These are phyloP conservation scores for Trialeurodes vaporariorum DNA, from an alignment of 1,140 invertebrate genomes.

Conservation along the genomic window DNA sequence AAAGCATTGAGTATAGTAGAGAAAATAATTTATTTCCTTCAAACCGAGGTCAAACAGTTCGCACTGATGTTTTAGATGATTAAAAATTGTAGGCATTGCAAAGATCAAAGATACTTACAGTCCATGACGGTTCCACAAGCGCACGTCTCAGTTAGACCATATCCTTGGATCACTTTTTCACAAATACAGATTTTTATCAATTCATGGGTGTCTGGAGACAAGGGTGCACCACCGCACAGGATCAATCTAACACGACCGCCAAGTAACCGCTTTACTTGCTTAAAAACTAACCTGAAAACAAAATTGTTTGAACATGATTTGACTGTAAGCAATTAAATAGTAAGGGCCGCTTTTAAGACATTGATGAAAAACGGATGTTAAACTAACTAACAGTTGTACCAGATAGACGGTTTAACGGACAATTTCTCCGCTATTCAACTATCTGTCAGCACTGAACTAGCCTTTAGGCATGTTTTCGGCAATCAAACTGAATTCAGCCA, in stretches of 20 bases:
- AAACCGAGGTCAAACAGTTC: background rate
- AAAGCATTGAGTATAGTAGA: background rate
- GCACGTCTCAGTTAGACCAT: slow-evolving; percentile 94
- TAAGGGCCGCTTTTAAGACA: no score
- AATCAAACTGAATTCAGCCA: no score
- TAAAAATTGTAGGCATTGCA: background rate
- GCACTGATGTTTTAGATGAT: background rate
- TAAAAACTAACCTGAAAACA: slow-evolving; percentile 54
- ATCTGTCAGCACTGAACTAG: no score
- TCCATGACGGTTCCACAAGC: slow-evolving; percentile 86
- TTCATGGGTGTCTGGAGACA: slow-evolving; percentile 89
- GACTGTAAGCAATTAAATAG: no score
- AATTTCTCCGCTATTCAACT: no score
- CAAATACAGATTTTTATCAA: slow-evolving; percentile 91
- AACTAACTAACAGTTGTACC: no score
- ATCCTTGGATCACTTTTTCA: slow-evolving; percentile 82
- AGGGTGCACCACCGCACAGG: slow-evolving; percentile 84
- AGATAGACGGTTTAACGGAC: no score
- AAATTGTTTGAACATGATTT: background rate
- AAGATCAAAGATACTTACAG: slow-evolving; percentile 42
- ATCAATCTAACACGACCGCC: slow-evolving; percentile 80
- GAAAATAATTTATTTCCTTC: background rate
- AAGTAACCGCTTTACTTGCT: slow-evolving; percentile 61
- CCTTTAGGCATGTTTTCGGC: no score
- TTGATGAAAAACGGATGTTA: no score